A percentile compares a stretch with the other conserved stretches of the same genome.
Evolutionary conservation across 64 coral and sea anemone species (phyloP).

Genomic region (Orbicella faveolata): DNA sequence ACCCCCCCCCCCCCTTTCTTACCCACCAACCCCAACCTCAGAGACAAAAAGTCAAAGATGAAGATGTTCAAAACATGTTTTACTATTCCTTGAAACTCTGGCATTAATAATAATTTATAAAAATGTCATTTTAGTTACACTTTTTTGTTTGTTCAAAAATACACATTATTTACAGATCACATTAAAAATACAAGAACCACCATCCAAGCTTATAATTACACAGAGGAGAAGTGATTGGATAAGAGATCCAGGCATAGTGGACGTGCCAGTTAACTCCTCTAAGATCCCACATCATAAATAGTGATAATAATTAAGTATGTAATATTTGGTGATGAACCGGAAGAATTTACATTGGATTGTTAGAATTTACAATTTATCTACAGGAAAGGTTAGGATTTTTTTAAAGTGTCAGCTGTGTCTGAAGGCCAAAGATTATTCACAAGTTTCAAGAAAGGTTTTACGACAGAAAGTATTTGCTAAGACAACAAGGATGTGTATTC

Average conservation of each 20-base stretch:
- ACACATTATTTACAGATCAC: constrained; percentile 77
- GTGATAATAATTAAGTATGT: neutral
- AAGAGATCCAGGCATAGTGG: neutral
- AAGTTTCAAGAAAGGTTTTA: neutral
- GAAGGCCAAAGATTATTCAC: neutral
- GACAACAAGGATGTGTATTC: neutral
- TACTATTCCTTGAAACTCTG: constrained; percentile 71
- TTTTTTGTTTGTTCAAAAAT: constrained; percentile 70
- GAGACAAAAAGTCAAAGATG: neutral
- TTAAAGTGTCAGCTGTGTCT: neutral
- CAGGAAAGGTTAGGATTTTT: neutral
- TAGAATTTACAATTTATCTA: constrained; percentile 55
- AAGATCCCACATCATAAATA: constrained; percentile 37
- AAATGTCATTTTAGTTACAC: constrained; percentile 66
- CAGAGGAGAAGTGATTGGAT: constrained; percentile 25
- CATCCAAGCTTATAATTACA: constrained; percentile 38
- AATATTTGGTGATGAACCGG: constrained; percentile 9
- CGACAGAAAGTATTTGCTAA: neutral
- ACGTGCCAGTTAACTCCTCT: neutral
- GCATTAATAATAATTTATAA: constrained; percentile 86
- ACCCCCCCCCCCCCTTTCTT: too few relatives aligned
- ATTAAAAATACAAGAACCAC: constrained; percentile 79
- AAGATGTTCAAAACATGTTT: constrained; percentile 69
- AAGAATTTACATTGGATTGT: constrained; percentile 24
- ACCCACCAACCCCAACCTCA: neutral